Percentiles rank a stretch among this genome's conserved stretches.
Conservation (phyloP, 1,140 invertebrate species). For the Nylanderia fulva region DNA sequence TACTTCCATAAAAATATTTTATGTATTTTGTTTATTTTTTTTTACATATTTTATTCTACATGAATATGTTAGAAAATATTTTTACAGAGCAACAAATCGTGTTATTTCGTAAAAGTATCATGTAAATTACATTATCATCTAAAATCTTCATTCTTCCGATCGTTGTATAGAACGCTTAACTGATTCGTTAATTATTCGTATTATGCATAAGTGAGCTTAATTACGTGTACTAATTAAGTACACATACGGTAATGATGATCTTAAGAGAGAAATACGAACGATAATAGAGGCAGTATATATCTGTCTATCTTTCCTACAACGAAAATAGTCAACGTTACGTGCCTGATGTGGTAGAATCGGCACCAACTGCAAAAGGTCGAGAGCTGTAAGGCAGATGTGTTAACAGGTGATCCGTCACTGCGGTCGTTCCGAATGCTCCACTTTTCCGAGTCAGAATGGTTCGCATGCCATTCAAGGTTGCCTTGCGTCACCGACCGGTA, state of each 20-base stretch:
- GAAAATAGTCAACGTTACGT: constrained; percentile 16
- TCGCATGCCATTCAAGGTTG: constrained; percentile 52
- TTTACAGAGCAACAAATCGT: constrained; percentile 11
- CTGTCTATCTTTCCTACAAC: constrained; percentile 1
- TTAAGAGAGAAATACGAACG: not conserved
- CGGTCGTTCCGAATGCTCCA: constrained; percentile 28
- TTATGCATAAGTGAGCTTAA: constrained; percentile 49
- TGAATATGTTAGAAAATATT: not conserved
- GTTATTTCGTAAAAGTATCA: not conserved
- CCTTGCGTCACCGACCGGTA: constrained; percentile 31
- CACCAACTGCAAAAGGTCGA: constrained; percentile 47
- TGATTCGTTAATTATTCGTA: constrained; percentile 44
- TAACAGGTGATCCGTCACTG: constrained; percentile 56
- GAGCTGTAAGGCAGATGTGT: constrained; percentile 31
- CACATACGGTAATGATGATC: constrained; percentile 2
- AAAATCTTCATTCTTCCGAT: not conserved
- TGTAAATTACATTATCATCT: constrained; percentile 15
- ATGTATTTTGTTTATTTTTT: not conserved
- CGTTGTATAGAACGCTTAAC: constrained; percentile 30
- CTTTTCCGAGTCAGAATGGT: constrained; percentile 50
- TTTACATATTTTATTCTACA: constrained; percentile 2
- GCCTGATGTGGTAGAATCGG: not conserved
- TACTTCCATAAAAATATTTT: not conserved
- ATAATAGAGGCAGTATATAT: not conserved
- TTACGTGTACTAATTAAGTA: constrained; percentile 49